Conservation (phyloP, 2,797 vertebrate genomes). For the Heteromormyrus szaboi region DNA sequence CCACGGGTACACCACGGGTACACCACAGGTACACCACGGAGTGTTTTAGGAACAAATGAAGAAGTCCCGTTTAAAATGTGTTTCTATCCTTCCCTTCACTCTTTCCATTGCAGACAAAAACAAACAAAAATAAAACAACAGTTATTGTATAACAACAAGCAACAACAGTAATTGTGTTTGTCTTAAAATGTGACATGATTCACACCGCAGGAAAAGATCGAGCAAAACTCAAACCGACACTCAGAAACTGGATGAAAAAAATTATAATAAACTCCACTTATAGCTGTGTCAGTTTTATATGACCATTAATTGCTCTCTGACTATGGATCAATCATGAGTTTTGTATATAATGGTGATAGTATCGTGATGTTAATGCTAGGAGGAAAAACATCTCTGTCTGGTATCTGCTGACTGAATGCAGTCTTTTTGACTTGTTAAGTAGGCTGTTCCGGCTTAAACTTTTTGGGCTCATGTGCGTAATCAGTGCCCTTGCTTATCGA, state of each 20-base stretch:
- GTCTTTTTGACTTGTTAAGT: not conserved
- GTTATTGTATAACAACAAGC: not conserved
- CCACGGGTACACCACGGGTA: not conserved
- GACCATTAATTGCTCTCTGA: not conserved
- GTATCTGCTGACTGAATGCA: not conserved
- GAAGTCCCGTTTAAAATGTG: not conserved
- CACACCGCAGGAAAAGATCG: not conserved
- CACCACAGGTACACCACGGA: not conserved
- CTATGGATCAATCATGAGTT: not conserved
- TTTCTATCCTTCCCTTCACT: not conserved
- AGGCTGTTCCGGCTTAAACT: not conserved
- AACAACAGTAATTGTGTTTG: not conserved
- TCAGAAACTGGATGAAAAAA: not conserved
- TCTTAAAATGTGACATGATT: not conserved
- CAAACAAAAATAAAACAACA: not conserved
- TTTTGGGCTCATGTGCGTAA: not conserved
- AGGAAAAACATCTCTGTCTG: not conserved
- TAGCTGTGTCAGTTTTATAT: not conserved
- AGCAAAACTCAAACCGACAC: not conserved
- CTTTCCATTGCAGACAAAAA: not conserved
- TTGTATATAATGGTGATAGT: not conserved
- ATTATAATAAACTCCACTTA: not conserved
- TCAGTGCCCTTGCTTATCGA: not conserved
- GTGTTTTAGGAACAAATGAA: not conserved
- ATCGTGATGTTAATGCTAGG: not conserved